Percentiles rank a stretch among this genome's conserved stretches.
Conservation (phyloP, 2,113 vertebrate species). For the Narcine bancroftii region DNA sequence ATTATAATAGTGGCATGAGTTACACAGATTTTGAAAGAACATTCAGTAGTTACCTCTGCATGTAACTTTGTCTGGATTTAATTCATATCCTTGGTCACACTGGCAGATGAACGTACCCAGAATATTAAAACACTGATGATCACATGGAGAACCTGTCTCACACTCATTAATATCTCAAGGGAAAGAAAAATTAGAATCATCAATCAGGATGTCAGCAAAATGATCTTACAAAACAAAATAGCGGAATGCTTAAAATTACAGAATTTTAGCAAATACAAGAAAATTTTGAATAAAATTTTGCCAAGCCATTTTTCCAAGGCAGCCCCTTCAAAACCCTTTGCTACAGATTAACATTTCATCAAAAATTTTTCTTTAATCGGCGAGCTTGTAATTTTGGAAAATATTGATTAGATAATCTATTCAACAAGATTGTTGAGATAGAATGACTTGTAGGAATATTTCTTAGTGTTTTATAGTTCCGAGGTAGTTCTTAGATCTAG, state of each 20-base stretch:
- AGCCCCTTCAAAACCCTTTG: not conserved
- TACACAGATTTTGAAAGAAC: not conserved
- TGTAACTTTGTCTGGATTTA: slow-evolving; percentile 73
- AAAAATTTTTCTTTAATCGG: not conserved
- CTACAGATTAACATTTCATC: not conserved
- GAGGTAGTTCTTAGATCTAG: not conserved
- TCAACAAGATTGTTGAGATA: too few species aligned
- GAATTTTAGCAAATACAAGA: not conserved
- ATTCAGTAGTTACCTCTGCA: slow-evolving; percentile 69
- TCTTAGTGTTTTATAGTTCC: not conserved
- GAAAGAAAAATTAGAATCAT: slow-evolving; percentile 49
- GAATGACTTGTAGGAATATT: not conserved
- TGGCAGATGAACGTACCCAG: slow-evolving; percentile 87
- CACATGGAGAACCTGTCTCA: slow-evolving; percentile 75
- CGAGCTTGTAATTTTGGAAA: not conserved
- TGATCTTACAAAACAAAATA: not conserved
- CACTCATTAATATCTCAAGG: slow-evolving; percentile 81
- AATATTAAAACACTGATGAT: slow-evolving; percentile 86
- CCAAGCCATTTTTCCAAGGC: not conserved
- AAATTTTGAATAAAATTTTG: not conserved
- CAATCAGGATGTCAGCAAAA: slow-evolving; percentile 44
- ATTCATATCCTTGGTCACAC: slow-evolving; percentile 83
- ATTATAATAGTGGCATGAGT: not conserved
- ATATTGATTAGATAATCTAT: not conserved
- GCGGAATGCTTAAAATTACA: not conserved